Evolutionary conservation across 2,888 invertebrate species (phyloP).

Genomic region (Girardia tigrina): DNA sequence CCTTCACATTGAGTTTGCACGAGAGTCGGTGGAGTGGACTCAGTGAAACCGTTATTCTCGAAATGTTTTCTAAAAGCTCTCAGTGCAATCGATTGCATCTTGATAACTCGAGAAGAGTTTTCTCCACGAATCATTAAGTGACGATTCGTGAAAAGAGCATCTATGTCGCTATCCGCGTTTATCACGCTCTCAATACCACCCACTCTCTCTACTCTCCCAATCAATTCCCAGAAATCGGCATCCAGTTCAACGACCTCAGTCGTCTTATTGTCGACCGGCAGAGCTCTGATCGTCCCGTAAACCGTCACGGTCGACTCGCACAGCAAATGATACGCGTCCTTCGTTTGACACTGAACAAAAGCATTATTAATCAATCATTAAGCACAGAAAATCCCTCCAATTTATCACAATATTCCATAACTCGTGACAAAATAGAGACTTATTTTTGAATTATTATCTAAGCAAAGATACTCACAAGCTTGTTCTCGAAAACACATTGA

Average conservation of each 20-base stretch:
- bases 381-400: not conserved
- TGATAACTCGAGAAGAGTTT: not conserved
- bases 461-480: not conserved
- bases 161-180: not conserved
- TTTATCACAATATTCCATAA: no score
- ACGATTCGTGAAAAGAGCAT: not conserved
- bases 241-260: conserved; percentile 80
- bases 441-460: no score
- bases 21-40: conserved; percentile 79
- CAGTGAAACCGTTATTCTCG: not conserved
- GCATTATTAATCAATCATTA: conserved; percentile 47
- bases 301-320: conserved; percentile 75
- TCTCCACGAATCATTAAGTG: not conserved
- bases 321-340: not conserved
- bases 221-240: conserved; percentile 86
- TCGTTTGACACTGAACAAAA: not conserved
- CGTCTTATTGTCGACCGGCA: conserved; percentile 80
- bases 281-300: conserved; percentile 81
- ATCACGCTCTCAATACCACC: conserved; percentile 82
- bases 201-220: conserved; percentile 97
- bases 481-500: not conserved
- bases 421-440: no score
- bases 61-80: conserved; percentile 1
- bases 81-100: not conserved
- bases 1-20: conserved; percentile 99